Evolutionary conservation across 2,888 invertebrate genomes (phyloP).

Genomic region (Bursaphelenchus okinawaensis): DNA sequence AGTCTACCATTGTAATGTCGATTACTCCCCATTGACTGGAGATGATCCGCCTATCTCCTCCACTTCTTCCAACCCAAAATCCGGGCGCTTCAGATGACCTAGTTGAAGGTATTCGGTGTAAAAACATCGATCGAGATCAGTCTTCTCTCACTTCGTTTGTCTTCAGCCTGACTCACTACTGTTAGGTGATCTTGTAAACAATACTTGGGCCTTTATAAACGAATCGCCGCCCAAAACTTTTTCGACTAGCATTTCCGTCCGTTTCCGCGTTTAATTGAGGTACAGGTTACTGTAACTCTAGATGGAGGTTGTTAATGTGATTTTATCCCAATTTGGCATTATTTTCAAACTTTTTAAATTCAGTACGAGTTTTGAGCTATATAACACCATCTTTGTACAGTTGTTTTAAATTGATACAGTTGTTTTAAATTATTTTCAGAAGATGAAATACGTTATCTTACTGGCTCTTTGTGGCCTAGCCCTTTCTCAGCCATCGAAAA

Average conservation of each 20-base stretch:
- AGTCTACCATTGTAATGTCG: too few species aligned
- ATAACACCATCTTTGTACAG: too few species aligned
- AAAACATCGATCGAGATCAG: background rate
- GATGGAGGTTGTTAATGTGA: too few species aligned
- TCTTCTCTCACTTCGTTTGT: background rate
- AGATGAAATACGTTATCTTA: background rate
- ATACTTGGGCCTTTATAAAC: background rate
- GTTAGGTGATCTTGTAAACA: background rate
- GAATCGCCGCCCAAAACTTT: background rate
- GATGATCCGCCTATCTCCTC: background rate
- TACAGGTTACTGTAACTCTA: too few species aligned
- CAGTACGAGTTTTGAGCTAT: too few species aligned
- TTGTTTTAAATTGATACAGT: too few species aligned
- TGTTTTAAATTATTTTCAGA: background rate
- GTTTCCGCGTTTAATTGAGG: background rate
- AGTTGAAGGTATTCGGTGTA: background rate
- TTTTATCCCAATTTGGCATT: too few species aligned
- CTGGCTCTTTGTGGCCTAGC: constrained; percentile 19
- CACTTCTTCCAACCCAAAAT: background rate
- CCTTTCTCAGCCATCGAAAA: constrained; percentile 37
- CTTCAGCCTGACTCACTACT: background rate
- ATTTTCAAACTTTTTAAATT: too few species aligned
- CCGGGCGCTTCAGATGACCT: background rate
- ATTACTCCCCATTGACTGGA: too few species aligned
- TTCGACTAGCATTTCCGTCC: background rate